Evolutionary conservation across 2,888 invertebrate species (phyloP).

Genomic region (Synergus umbraculus): DNA sequence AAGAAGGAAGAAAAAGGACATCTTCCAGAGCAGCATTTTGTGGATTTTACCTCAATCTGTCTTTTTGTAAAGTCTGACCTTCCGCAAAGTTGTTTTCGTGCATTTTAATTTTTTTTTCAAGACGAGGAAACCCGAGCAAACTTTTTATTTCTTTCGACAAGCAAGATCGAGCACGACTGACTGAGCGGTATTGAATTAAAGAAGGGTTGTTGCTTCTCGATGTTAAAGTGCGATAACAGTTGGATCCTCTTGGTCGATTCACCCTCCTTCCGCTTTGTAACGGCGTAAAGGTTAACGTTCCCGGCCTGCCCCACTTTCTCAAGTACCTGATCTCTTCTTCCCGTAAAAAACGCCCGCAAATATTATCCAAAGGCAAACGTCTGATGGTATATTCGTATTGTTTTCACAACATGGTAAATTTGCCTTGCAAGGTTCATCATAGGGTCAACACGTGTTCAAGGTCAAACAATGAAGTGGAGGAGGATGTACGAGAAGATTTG

Average conservation of each 20-base stretch:
- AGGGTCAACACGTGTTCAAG: not conserved
- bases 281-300: slow-evolving; percentile 28
- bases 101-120: not conserved
- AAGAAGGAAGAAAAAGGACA: not conserved
- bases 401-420: slow-evolving; percentile 13
- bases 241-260: slow-evolving; percentile 26
- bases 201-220: slow-evolving; percentile 24
- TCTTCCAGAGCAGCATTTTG: not conserved
- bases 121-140: not conserved
- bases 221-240: slow-evolving; percentile 34
- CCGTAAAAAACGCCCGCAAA: slow-evolving; percentile 9
- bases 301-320: slow-evolving; percentile 35
- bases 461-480: not conserved
- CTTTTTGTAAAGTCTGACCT: not conserved
- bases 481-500: too few relatives aligned
- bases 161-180: slow-evolving; percentile 3
- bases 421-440: slow-evolving; percentile 1
- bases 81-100: slow-evolving; percentile 7
- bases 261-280: slow-evolving; percentile 35
- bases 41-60: not conserved
- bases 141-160: slow-evolving; percentile 14
- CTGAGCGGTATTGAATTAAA: not conserved
- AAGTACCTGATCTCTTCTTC: slow-evolving; percentile 33
- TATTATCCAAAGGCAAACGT: slow-evolving; percentile 6
- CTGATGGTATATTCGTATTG: not conserved